These are phyloP conservation scores for Fragum whitleyi DNA, from an alignment of 2,888 invertebrate genomes.

Conservation along the genomic window DNA sequence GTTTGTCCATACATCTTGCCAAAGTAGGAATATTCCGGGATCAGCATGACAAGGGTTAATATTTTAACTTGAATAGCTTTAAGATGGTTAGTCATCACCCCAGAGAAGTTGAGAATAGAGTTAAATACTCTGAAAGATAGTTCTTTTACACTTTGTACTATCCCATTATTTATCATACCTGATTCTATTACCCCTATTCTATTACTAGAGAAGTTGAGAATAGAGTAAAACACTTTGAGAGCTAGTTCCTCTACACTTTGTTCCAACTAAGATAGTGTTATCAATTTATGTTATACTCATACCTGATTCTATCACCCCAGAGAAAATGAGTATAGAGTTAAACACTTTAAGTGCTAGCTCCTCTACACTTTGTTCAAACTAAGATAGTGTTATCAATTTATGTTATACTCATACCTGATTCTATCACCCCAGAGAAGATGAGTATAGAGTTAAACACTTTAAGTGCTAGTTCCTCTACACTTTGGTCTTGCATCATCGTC, in stretches of 20 bases:
- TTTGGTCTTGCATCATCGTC: constrained; percentile 93
- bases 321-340: constrained; percentile 94
- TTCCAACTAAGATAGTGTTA: too few relatives aligned
- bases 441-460: constrained; percentile 95
- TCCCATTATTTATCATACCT: too few relatives aligned
- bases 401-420: constrained; percentile 65
- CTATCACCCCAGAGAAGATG: constrained; percentile 89
- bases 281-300: too few relatives aligned
- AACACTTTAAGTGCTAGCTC: constrained; percentile 95
- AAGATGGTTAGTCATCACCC: too few relatives aligned
- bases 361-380: constrained; percentile 93
- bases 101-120: constrained; percentile 89
- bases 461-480: constrained; percentile 92
- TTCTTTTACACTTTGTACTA: not conserved
- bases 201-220: not conserved
- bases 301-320: constrained; percentile 83
- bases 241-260: too few relatives aligned
- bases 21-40: too few relatives aligned
- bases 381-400: too few relatives aligned
- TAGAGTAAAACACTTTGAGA: too few relatives aligned
- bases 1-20: too few relatives aligned
- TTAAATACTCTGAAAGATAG: not conserved
- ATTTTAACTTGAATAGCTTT: too few relatives aligned
- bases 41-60: too few relatives aligned
- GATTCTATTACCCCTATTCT: constrained; percentile 3